Evolutionary conservation across 2,797 vertebrate species (phyloP).

Genomic region (Xiphophorus birchmanni): DNA sequence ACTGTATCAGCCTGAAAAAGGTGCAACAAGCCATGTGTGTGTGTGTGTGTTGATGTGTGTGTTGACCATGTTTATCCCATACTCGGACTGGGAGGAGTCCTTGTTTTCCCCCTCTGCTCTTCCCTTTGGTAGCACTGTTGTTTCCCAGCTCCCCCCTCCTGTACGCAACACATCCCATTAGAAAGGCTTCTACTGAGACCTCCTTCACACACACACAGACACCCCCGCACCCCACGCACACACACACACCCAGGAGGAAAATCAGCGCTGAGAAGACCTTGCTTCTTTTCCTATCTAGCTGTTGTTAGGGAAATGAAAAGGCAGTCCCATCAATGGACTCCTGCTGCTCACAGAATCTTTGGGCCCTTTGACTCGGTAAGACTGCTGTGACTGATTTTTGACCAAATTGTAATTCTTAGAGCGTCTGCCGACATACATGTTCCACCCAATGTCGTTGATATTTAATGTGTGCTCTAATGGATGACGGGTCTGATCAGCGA

Average conservation of each 20-base stretch:
- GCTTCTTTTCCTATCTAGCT: constrained; percentile 75
- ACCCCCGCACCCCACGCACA: background rate
- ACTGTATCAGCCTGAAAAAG: constrained; percentile 51
- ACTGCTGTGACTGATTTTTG: constrained; percentile 30
- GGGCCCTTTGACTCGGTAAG: constrained; percentile 30
- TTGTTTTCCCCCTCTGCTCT: constrained; percentile 74
- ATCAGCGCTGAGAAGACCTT: constrained; percentile 78
- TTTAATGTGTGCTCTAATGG: constrained; percentile 39
- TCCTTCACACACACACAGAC: constrained; percentile 28
- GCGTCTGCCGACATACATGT: background rate
- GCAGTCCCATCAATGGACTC: constrained; percentile 65
- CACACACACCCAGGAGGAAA: constrained; percentile 63
- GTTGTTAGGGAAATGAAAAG: constrained; percentile 80
- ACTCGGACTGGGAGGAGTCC: constrained; percentile 74
- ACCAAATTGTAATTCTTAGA: constrained; percentile 12
- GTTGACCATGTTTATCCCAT: constrained; percentile 68
- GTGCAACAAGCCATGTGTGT: constrained; percentile 36
- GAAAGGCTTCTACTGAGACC: constrained; percentile 59
- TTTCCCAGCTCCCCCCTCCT: constrained; percentile 62
- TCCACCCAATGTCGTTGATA: constrained; percentile 40
- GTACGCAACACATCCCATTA: constrained; percentile 74
- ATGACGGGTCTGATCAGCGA: constrained; percentile 16
- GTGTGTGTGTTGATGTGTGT: constrained; percentile 51
- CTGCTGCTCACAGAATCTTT: constrained; percentile 68
- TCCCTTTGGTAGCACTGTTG: constrained; percentile 79